Evolutionary conservation across 2,888 invertebrate genomes (phyloP), one percentile per base, ranked within the genome.

Genomic region (Neoaliturus tenellus): DNA sequence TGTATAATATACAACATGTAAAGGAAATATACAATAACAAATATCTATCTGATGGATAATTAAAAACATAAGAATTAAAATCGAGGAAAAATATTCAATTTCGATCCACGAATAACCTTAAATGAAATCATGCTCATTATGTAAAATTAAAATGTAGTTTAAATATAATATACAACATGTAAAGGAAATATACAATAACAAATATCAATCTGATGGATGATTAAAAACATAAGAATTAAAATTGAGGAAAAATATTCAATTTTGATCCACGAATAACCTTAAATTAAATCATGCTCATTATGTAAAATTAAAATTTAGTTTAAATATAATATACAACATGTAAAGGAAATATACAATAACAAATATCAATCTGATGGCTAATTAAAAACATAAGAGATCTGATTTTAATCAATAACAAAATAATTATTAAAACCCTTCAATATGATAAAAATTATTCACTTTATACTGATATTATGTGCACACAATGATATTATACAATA

Each of bases 351-450:
- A 28, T 62, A 62, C 62, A 62, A 62, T 17, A 62, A 62, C 62
- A 62, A 62, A 62, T 51, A 48, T 17, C 17, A 23, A 51, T 51
- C 51, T 4, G 2, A 2, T 51, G 20, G 23, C 51, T 51, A 51
- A 51, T 51, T 51, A 51, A 62, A 62, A 62, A 62, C 62, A 62
- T 62, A 62, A 62, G 62, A 62, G 62, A 62, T 62, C 62, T 28
- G 62, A 62, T 12, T 31, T 28, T 28, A 28, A 55, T 23, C 23
- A 1, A 62, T 62, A 62, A 62, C 14, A 62, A 62, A 62, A 55
- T 23, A 55, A 62, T 62, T 12, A 62, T 2, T 28, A 51, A 20
- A 6, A 10, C 14, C 20, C 51, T 51, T 23, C 23, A 20, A 51
- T 51, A 51, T 10, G 20, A 5, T 51, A 51, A 51, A 39, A 48